Conservation (phyloP, 2,113 vertebrate genomes). For the Tachysurus vachellii region DNA sequence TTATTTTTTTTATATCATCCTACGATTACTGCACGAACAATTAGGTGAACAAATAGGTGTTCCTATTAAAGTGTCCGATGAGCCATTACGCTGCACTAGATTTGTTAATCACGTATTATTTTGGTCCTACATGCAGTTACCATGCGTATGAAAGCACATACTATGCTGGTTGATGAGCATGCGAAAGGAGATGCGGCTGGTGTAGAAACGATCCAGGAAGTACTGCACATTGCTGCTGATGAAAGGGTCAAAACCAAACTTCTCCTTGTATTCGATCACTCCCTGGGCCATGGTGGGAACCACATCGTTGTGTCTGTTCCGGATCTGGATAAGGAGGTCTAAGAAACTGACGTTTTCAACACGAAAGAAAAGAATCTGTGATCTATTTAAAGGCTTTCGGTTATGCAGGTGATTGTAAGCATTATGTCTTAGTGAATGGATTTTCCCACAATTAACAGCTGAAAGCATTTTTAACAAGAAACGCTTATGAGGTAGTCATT, state of each 20-base stretch:
- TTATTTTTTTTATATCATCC: not conserved
- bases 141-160: slow-evolving; percentile 66
- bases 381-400: not conserved
- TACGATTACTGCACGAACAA: not conserved
- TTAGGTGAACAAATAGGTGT: not conserved
- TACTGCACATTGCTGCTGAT: slow-evolving; percentile 88
- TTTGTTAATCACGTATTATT: not conserved
- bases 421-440: not conserved
- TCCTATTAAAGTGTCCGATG: not conserved
- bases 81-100: not conserved
- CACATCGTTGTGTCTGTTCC: slow-evolving; percentile 87
- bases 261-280: slow-evolving; percentile 88
- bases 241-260: slow-evolving; percentile 85
- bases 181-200: slow-evolving; percentile 86
- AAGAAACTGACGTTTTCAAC: slow-evolving; percentile 74
- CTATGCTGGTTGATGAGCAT: slow-evolving; percentile 91
- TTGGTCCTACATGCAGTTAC: not conserved
- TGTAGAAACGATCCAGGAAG: slow-evolving; percentile 88
- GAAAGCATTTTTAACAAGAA: too few species aligned
- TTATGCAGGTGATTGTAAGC: not conserved
- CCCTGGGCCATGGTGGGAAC: slow-evolving; percentile 90
- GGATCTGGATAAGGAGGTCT: slow-evolving; percentile 80
- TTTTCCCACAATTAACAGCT: too few species aligned
- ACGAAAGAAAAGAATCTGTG: not conserved
- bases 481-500: too few species aligned